Percentiles rank a stretch among this genome's conserved stretches.
These are phyloP conservation scores for Cyphomyrus discorhynchus DNA, from an alignment of 2,113 vertebrate species.

Conservation along the genomic window DNA sequence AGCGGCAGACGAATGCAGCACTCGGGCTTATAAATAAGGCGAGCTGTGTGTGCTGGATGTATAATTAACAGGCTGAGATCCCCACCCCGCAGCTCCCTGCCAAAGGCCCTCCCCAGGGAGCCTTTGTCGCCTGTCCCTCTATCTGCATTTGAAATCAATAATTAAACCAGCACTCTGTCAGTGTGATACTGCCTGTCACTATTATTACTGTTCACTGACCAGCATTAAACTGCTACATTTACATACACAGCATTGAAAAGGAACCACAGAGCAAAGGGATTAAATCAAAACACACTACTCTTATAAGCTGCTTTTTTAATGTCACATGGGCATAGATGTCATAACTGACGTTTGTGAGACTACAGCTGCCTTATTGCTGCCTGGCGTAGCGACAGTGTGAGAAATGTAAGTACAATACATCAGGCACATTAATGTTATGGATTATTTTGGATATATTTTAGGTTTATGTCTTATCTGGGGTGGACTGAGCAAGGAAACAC, in stretches of 20 bases:
- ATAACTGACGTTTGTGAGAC: neutral
- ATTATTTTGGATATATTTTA: neutral
- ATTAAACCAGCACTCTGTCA: constrained; percentile 3
- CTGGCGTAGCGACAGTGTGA: too few relatives aligned
- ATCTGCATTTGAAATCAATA: constrained; percentile 25
- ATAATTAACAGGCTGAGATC: constrained; percentile 18
- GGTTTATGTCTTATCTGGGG: neutral
- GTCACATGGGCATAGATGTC: neutral
- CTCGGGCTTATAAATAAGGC: constrained; percentile 21
- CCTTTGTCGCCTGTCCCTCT: constrained; percentile 17
- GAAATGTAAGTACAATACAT: neutral
- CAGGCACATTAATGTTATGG: neutral
- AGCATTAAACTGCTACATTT: neutral
- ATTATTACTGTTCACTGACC: neutral
- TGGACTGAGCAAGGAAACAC: neutral
- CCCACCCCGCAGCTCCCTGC: neutral
- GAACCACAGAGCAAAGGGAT: neutral
- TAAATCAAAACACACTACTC: neutral
- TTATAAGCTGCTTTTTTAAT: neutral
- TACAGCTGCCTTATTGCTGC: neutral
- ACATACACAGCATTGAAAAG: neutral
- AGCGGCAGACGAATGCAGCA: neutral
- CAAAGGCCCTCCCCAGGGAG: neutral
- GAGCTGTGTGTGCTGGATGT: neutral
- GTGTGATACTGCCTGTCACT: neutral